Percentiles rank a stretch among this genome's conserved stretches.
phyloP scores from a whole-genome alignment of 2,797 vertebrate species.

The Buceros bicornis region DNA sequence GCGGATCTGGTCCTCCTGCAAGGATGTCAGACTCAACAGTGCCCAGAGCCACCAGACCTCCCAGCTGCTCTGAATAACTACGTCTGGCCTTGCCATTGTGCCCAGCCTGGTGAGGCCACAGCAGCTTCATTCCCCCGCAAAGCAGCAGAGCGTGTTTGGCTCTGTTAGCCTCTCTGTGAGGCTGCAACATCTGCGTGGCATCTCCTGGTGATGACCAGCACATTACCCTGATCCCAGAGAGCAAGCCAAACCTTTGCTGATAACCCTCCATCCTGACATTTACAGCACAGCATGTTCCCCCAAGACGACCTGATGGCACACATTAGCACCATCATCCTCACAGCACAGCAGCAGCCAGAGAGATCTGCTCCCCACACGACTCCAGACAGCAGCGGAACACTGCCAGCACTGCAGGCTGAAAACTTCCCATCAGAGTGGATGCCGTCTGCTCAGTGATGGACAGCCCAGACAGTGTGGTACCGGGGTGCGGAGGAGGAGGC shows the following conservation, averaged over 20 bases:
- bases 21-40: not conserved
- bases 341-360: fast-evolving
- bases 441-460: not conserved
- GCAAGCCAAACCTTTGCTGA: not conserved
- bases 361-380: not conserved
- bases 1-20: not conserved
- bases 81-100: not conserved
- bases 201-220: not conserved
- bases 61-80: not conserved
- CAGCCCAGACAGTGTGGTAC: not conserved
- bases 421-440: not conserved
- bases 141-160: not conserved
- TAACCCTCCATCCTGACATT: not conserved
- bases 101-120: not conserved
- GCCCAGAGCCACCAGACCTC: not conserved
- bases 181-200: fast-evolving
- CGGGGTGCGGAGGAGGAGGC: not conserved
- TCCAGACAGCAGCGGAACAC: not conserved
- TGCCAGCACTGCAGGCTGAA: not conserved
- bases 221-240: fast-evolving
- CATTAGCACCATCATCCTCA: not conserved
- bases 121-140: fast-evolving
- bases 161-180: not conserved
- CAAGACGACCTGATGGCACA: fast-evolving
- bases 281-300: fast-evolving